Evolutionary conservation across 2,797 vertebrate species (phyloP), one percentile per base, ranked within the genome.

Genomic region (Thalassophryne amazonica): DNA sequence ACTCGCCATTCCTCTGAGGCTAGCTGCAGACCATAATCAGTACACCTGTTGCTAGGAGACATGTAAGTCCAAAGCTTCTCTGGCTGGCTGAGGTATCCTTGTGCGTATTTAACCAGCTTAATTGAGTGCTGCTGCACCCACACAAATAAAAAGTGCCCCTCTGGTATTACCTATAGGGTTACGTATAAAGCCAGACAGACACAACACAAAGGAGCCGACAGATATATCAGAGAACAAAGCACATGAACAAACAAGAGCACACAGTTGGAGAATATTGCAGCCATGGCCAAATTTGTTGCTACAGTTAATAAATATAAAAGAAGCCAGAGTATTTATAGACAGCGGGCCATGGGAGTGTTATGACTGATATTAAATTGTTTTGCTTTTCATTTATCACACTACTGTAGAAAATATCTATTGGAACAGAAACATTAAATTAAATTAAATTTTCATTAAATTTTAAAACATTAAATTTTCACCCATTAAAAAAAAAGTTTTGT

Each of bases 31-130:
- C 81, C 82, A 83, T 87, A 91, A 87, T 89, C 83, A 54, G 80
- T 81, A 66, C 87, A 91, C 88, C 84, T 92, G 91, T 93, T 93
- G 89, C 91, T 92, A 92, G 87, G 92, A 92, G 81, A 92, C 86
- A 74, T 82, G 43, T 80, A 93, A 92, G 85, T 90, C 88, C 78
- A 86, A 90, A 90, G 86, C 88, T 89, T 88, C 87, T 81, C 68
- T 76, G 73, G 66, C 90, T 88, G 87, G 77, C 80, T 86, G 82
- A 85, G 79, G 85, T 86, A 88, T 84, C 85, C 86, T 80, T 89
- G 80, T 88, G 86, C 80, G 83, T 76, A 72, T 91, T 91, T 93
- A 93, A 92, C 91, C 83, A 86, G 91, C 88, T 92, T 91, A 90
- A 89, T 87, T 86, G 85, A 87, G 80, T 88, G 67, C 76, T 82